Conservation (phyloP, 2,888 invertebrate species). For the Dicycla oo region DNA sequence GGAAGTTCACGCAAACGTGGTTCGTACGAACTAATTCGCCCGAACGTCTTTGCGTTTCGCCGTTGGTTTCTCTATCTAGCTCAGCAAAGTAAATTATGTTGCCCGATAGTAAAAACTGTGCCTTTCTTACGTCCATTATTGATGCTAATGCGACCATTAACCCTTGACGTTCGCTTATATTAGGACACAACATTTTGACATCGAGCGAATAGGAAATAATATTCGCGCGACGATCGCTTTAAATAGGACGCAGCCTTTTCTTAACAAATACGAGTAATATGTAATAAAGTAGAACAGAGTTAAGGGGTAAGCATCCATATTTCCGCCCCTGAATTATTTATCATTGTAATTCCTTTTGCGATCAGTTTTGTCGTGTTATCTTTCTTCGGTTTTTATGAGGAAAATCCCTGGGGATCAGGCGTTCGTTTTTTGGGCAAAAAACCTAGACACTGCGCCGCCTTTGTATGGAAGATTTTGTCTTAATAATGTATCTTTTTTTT, state of each 20-base stretch:
- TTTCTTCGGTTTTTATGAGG: constrained; percentile 46
- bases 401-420: constrained; percentile 49
- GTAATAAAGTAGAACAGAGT: constrained; percentile 34
- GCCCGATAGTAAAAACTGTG: no score
- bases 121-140: no score
- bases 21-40: no score
- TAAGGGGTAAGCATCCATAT: constrained; percentile 48
- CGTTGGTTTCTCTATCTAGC: no score
- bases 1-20: no score
- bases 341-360: constrained; percentile 60
- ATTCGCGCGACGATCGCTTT: no score
- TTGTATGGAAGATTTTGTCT: constrained; percentile 31
- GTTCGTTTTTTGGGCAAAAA: constrained; percentile 32
- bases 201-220: no score
- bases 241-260: background rate
- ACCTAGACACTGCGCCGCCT: constrained; percentile 46
- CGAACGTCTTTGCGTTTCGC: no score
- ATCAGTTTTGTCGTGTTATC: constrained; percentile 60
- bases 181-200: no score
- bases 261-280: constrained; percentile 45
- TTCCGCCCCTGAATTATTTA: constrained; percentile 63
- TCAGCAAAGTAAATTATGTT: no score
- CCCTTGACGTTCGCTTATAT: no score
- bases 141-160: no score
- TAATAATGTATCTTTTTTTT: constrained; percentile 35